phyloP scores from a whole-genome alignment of 1,140 invertebrate genomes.

The Agrilus planipennis region DNA sequence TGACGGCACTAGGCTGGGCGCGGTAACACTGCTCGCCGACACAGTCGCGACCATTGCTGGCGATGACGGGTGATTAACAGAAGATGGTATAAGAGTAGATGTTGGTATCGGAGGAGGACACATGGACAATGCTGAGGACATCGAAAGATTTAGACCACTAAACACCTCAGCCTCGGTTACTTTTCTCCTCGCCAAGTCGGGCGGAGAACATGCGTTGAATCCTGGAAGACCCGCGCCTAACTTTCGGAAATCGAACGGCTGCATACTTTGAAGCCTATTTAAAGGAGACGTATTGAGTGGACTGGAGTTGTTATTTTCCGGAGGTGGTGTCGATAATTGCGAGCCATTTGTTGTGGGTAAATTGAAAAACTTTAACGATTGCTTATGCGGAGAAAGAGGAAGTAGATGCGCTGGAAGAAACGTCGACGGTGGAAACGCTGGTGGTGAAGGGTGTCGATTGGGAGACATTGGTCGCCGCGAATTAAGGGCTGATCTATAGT shows the following conservation, averaged over 20 bases:
- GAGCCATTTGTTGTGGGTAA: constrained; percentile 24
- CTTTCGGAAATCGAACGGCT: constrained; percentile 86
- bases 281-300: constrained; percentile 59
- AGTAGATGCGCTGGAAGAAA: constrained; percentile 37
- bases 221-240: constrained; percentile 42
- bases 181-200: constrained; percentile 33
- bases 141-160: constrained; percentile 44
- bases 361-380: constrained; percentile 30
- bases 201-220: constrained; percentile 29
- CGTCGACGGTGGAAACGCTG: constrained; percentile 35
- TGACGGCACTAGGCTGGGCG: constrained; percentile 35
- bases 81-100: constrained; percentile 28
- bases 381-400: constrained; percentile 39
- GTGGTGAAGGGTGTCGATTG: constrained; percentile 50
- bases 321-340: constrained; percentile 28
- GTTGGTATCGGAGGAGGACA: constrained; percentile 43
- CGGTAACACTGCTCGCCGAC: constrained; percentile 33
- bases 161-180: constrained; percentile 39
- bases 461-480: constrained; percentile 49
- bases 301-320: constrained; percentile 35
- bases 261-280: constrained; percentile 86
- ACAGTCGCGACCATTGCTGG: constrained; percentile 39
- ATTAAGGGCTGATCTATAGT: constrained; percentile 24
- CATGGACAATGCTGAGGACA: constrained; percentile 46
- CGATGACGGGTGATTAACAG: constrained; percentile 39